Evolutionary conservation across 1,140 invertebrate species (phyloP).

Genomic region (Anastatus disparis): DNA sequence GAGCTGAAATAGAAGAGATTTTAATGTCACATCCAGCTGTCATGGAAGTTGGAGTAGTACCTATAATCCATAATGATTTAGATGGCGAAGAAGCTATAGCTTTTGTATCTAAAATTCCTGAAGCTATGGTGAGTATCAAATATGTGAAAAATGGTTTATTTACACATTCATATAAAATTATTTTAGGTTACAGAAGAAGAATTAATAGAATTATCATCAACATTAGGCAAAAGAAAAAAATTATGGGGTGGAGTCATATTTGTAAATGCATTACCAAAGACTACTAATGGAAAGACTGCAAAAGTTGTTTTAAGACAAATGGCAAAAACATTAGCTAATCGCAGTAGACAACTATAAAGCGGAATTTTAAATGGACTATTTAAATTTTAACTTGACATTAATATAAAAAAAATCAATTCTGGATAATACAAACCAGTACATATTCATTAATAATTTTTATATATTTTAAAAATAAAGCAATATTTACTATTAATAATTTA

Average conservation of each 20-base stretch:
- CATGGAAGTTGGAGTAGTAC: conserved; percentile 75
- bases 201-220: conserved; percentile 48
- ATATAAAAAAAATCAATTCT: too few relatives aligned
- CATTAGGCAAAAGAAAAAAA: conserved; percentile 62
- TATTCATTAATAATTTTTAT: too few relatives aligned
- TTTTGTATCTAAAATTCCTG: conserved; percentile 65
- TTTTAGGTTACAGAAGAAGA: conserved; percentile 55
- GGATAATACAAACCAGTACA: too few relatives aligned
- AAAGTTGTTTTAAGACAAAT: conserved; percentile 63
- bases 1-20: conserved; percentile 71
- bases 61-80: conserved; percentile 70
- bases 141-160: too few relatives aligned
- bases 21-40: conserved; percentile 74
- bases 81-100: conserved; percentile 74
- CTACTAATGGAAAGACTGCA: conserved; percentile 73
- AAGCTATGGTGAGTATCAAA: conserved; percentile 53
- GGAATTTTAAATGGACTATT: too few relatives aligned
- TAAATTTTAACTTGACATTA: too few relatives aligned
- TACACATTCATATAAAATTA: conserved; percentile 1
- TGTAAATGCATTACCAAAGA: conserved; percentile 71
- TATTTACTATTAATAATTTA: too few relatives aligned
- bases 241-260: conserved; percentile 71
- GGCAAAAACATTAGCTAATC: conserved; percentile 35
- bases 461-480: too few relatives aligned
- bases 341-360: too few relatives aligned